Conservation (phyloP, 2,113 vertebrate species). For the Strix uralensis region DNA sequence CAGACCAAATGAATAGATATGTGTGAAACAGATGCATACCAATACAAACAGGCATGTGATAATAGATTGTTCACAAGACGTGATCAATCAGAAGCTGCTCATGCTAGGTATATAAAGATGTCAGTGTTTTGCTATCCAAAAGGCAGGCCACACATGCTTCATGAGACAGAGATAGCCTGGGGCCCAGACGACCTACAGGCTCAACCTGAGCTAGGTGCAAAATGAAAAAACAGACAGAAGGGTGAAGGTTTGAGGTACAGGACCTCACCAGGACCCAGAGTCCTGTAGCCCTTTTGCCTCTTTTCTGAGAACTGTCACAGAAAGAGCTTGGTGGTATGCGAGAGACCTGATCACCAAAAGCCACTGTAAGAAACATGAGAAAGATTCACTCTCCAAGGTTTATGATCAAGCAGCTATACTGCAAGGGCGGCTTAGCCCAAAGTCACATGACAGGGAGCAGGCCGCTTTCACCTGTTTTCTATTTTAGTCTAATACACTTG, state of each 20-base stretch:
- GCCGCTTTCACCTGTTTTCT: constrained; percentile 41
- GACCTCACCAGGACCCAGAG: neutral
- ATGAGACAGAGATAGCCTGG: neutral
- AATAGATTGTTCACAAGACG: neutral
- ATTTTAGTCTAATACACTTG: constrained; percentile 23
- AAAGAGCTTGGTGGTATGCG: neutral
- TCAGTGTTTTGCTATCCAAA: neutral
- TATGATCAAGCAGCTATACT: neutral
- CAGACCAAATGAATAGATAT: neutral
- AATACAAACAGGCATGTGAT: neutral
- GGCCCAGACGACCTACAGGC: too few relatives aligned
- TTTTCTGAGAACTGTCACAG: neutral
- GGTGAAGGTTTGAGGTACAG: neutral
- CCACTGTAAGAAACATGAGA: neutral
- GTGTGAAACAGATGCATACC: neutral
- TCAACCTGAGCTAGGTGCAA: neutral
- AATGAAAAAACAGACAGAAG: neutral
- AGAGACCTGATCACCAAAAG: neutral
- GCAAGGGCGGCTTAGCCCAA: neutral
- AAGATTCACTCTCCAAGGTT: neutral
- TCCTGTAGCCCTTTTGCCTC: neutral
- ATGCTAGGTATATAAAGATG: neutral
- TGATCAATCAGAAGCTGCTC: neutral
- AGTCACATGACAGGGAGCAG: neutral
- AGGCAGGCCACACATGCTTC: fast-evolving